Percentiles rank a stretch among this genome's conserved stretches.
phyloP scores from a whole-genome alignment of 1,140 invertebrate species.

The Dinoponera quadriceps region DNA sequence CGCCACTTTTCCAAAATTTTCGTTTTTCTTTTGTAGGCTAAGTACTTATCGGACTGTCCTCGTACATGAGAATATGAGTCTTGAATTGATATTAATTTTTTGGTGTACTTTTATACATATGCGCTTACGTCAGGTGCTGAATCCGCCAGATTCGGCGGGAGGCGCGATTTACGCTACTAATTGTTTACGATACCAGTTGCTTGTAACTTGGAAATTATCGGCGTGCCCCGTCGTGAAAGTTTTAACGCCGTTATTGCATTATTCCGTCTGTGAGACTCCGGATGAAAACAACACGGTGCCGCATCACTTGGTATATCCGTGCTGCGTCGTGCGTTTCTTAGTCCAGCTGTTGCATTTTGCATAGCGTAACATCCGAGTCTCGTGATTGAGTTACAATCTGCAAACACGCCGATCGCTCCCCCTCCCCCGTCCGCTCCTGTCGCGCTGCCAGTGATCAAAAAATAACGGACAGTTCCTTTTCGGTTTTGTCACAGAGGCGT shows the following conservation, averaged over 20 bases:
- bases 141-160: no score
- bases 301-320: background rate
- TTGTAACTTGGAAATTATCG: conserved; percentile 8
- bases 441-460: background rate
- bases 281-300: background rate
- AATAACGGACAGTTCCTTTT: conserved; percentile 26
- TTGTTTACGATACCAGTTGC: no score
- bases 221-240: background rate
- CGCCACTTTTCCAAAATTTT: no score
- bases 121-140: background rate
- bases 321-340: conserved; percentile 29
- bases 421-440: conserved; percentile 23
- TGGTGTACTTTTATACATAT: no score
- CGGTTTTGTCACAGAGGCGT: conserved; percentile 15
- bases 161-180: background rate
- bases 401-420: conserved; percentile 28
- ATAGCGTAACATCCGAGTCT: background rate
- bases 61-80: no score
- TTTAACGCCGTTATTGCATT: background rate
- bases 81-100: no score
- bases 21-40: no score
- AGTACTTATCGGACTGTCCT: no score
- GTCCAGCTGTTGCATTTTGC: conserved; percentile 33
- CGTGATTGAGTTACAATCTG: conserved; percentile 27
- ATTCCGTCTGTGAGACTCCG: background rate